Conservation (phyloP, 2,113 vertebrate species). For the Nematolebias whitei region DNA sequence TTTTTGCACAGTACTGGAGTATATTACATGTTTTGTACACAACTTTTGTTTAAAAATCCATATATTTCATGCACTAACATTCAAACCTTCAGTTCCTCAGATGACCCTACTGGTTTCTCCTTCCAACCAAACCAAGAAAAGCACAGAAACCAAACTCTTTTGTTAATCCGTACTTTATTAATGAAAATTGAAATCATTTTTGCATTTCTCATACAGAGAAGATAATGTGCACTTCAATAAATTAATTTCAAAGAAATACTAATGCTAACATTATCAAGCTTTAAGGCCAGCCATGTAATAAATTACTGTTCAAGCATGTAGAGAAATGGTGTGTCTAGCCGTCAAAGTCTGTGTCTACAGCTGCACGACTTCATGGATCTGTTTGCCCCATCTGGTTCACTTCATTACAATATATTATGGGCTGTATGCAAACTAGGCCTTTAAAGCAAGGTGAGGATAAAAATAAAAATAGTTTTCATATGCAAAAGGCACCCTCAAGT, state of each 20-base stretch:
- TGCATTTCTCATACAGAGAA: conserved; percentile 85
- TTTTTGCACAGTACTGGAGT: too few species aligned
- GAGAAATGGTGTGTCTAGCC: conserved; percentile 56
- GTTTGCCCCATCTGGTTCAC: conserved; percentile 36
- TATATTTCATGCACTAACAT: too few species aligned
- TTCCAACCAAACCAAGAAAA: conserved; percentile 26
- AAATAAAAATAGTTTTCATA: conserved; percentile 48
- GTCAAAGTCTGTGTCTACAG: conserved; percentile 39
- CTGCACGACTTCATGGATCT: conserved; percentile 27
- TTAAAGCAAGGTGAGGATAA: conserved; percentile 19
- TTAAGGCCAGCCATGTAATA: conserved; percentile 94
- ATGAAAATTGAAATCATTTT: conserved; percentile 84
- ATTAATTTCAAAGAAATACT: conserved; percentile 87
- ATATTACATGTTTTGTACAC: too few species aligned
- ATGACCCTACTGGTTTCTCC: neutral
- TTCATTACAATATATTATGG: conserved; percentile 41
- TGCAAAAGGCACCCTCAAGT: conserved; percentile 84
- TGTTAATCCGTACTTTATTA: conserved; percentile 82
- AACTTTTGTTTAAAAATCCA: too few species aligned
- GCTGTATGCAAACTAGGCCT: conserved; percentile 45
- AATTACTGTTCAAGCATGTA: conserved; percentile 80
- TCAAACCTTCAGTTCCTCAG: neutral
- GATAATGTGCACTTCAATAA: conserved; percentile 92
- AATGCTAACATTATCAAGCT: conserved; percentile 87
- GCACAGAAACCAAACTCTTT: neutral